Percentiles rank a stretch among this genome's conserved stretches.
Evolutionary conservation across 1,140 invertebrate genomes (phyloP).

Genomic region (Helicoverpa zea): DNA sequence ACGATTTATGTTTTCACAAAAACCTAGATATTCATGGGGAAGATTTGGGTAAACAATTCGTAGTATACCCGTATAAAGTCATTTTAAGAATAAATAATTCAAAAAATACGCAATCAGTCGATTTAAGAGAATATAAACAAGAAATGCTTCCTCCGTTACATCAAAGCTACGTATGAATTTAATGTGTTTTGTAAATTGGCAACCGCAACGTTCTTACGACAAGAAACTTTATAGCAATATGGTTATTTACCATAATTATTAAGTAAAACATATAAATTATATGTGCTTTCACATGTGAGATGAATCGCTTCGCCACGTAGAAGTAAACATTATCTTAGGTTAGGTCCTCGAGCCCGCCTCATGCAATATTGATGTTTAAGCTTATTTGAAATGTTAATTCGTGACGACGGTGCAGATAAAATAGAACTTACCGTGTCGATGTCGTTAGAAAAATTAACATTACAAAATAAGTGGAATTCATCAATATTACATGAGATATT

Average conservation of each 20-base stretch:
- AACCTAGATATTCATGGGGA: too few species aligned
- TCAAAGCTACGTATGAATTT: neutral
- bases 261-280: conserved; percentile 26
- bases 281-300: conserved; percentile 19
- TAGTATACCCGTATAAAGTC: neutral
- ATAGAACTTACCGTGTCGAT: conserved; percentile 31
- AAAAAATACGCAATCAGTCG: neutral
- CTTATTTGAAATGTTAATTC: conserved; percentile 38
- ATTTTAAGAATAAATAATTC: neutral
- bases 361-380: conserved; percentile 38
- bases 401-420: conserved; percentile 24
- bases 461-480: conserved; percentile 25
- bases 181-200: conserved; percentile 26
- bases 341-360: conserved; percentile 16
- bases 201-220: neutral
- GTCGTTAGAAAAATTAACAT: conserved; percentile 33
- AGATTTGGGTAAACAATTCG: too few species aligned
- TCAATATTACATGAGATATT: conserved; percentile 15
- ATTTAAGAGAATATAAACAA: neutral
- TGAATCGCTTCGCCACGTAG: conserved; percentile 9
- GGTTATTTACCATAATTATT: conserved; percentile 37
- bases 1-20: too few species aligned
- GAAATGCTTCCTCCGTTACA: neutral
- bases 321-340: conserved; percentile 17
- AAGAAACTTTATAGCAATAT: conserved; percentile 18